Base-by-base conservation (phyloP, 1,140 invertebrate genomes). In the Drosophila bocki region DNA sequence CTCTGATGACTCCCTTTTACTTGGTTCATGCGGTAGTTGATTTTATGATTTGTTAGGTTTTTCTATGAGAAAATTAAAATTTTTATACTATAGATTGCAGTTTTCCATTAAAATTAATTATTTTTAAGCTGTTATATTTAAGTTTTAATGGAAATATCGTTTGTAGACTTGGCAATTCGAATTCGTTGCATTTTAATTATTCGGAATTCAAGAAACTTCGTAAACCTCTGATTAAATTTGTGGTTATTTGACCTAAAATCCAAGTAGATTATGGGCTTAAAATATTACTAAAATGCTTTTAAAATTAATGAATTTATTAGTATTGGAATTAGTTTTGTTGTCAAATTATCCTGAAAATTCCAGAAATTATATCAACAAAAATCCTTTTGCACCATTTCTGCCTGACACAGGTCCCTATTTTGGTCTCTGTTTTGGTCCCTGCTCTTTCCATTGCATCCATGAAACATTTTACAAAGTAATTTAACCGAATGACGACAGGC, bases 391-490 rank as follows among this genome's bases (percentile, higher is more conserved):
- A 9, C 19, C 8, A 54, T 54, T 54, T 37, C 13, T 39, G 53
- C 0, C 32, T 9, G 32, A 33, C 32, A 33, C 32, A 9, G 32
- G 32, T 33, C 32, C n/a, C n/a, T 50, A 22, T 11, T 13, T 32
- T n/a, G 13, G 29, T 33, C n/a, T 13, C n/a, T 50, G 17, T 11
- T 17, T 37, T 11, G n/a, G 33, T 33, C 11, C 22, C n/a, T 44
- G 37, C 33, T 39, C 47, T 9, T 44, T 47, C 44, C 37, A 2
- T 37, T 75, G 51, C 72, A 63, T 74, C 57, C 62, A 74, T 76
- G 82, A 71, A 77, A 80, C 84, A 83, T 85, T 84, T 78, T 87
- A 78, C 74, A 87, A 84, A 87, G 84, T 74, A 88, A 87, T 87
- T 88, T 84, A 74, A 88, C 57, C 77, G 81, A 61, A 51, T 74